Conservation (phyloP, 2,888 invertebrate species). For the Drosophila leonis region DNA sequence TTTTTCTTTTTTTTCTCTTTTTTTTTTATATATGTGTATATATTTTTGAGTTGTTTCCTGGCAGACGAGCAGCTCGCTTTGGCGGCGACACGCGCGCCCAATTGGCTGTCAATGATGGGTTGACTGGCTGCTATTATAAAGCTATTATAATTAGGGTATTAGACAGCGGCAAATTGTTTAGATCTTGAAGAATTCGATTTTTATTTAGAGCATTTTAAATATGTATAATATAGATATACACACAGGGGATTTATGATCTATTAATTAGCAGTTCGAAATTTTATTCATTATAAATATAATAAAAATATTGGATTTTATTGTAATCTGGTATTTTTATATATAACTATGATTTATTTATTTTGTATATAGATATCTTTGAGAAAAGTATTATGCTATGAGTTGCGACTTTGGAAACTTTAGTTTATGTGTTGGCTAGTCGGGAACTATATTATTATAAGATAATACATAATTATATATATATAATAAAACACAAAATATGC, state of each 20-base stretch:
- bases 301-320: not conserved
- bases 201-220: constrained; percentile 2
- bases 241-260: not conserved
- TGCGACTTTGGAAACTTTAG: not conserved
- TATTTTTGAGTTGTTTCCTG: constrained; percentile 36
- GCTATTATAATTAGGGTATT: constrained; percentile 6
- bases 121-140: constrained; percentile 4
- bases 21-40: constrained; percentile 9
- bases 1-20: constrained; percentile 18
- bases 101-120: constrained; percentile 48
- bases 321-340: not conserved
- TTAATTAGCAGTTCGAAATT: not conserved
- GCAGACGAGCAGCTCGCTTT: constrained; percentile 27
- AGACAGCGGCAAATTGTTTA: constrained; percentile 6
- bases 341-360: not conserved
- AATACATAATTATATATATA: too few species aligned
- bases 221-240: not conserved
- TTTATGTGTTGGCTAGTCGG: too few species aligned
- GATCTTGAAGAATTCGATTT: constrained; percentile 1
- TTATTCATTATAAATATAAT: not conserved
- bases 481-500: too few species aligned
- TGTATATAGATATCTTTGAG: not conserved
- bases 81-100: constrained; percentile 54
- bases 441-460: too few species aligned
- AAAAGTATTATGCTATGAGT: not conserved